Evolutionary conservation across 2,113 vertebrate genomes (phyloP), one percentile per base, ranked within the genome.

Genomic region (Struthidea cinerea): DNA sequence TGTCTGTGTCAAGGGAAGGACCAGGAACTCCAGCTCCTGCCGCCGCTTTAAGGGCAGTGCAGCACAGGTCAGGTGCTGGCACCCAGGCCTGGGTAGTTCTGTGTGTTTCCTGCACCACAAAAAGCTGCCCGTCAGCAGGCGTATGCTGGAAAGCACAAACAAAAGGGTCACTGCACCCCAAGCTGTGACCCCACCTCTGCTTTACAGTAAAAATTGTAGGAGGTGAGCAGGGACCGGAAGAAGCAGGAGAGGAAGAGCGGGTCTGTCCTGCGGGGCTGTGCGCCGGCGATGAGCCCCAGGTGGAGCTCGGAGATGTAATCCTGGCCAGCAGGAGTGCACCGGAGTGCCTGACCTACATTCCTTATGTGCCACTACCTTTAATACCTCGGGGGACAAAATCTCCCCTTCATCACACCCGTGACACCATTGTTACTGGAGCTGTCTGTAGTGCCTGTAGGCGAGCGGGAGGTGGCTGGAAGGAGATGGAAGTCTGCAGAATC

Each of bases 71-170:
- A 68, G 70, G 95, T 90, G 97, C 96, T 88, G 81, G 86, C 68
- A 85, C 69, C 39, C 22, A 80, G 74, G 79, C 46, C 98, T 96
- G 94, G 97, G 98, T 94, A 96, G 92, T 97, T 98, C 98, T 97
- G 91, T 87, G 30, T 44, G 93, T 84, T 81, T 82, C 64, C 47
- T 95, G 93, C 90, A 84, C 24, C 32, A 44, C 6, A 2, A 35
- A 94, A 47, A 60, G 14, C 81, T 74, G 96, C 85, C 93, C 11
- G 64, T 97, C 98, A 98, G 98, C 97, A 98, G 83, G 90, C 97
- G 98, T 90, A 94, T 4, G 7, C 50, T 55, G 74, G 52, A 87
- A 94, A 81, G 46, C 79, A 67, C 64, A 84, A 94, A 96, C 65
- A 30, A 49, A 68, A 49, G 55, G 14, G 19, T 47, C n/a, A 3